These are phyloP conservation scores for Crotalus viridis DNA, from an alignment of 2,113 vertebrate species.

Conservation along the genomic window DNA sequence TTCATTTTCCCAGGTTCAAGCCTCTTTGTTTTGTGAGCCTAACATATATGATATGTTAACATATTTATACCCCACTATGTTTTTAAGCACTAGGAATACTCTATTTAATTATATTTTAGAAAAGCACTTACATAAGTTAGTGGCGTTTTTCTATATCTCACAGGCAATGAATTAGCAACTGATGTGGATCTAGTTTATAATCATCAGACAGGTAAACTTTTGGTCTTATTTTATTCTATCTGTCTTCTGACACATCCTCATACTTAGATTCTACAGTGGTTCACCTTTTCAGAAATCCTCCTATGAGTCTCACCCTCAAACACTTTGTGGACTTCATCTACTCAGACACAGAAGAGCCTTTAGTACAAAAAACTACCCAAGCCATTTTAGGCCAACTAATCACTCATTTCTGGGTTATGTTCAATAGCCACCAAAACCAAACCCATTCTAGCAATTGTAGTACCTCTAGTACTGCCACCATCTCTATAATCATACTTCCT, in stretches of 20 bases:
- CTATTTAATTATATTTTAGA: background rate
- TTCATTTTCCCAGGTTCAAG: background rate
- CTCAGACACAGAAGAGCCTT: background rate
- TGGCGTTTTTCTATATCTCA: background rate
- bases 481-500: background rate
- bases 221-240: background rate
- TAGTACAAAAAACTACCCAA: background rate
- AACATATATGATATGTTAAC: background rate
- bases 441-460: background rate
- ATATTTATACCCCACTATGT: background rate
- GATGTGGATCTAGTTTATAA: background rate
- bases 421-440: background rate
- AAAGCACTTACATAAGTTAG: background rate
- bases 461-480: background rate
- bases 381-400: background rate
- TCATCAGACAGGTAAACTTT: background rate
- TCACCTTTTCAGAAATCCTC: background rate
- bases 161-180: background rate
- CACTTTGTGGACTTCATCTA: background rate
- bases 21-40: background rate
- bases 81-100: background rate
- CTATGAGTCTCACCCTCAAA: background rate
- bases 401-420: background rate
- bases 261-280: background rate
- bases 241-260: background rate